phyloP scores from a whole-genome alignment of 2,888 invertebrate species.

The Ornithoptera priamus region DNA sequence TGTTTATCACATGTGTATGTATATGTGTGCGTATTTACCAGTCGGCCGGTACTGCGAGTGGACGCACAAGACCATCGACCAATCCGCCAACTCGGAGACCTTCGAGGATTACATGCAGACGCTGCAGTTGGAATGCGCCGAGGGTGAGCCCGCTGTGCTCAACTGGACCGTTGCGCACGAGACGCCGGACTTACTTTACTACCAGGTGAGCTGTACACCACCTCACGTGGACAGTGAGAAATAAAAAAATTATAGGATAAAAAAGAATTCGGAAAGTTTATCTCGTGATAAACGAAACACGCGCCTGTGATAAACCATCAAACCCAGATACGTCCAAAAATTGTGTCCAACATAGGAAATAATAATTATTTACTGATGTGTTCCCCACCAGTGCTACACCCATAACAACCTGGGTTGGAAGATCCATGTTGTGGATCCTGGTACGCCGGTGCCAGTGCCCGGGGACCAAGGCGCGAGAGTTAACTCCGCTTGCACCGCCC shows the following conservation, averaged over 20 bases:
- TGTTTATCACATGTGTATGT: too few relatives aligned
- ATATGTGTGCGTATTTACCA: conserved; percentile 42
- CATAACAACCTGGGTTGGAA: conserved; percentile 96
- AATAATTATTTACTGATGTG: too few relatives aligned
- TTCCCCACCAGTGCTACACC: conserved; percentile 88
- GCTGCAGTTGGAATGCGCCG: conserved; percentile 86
- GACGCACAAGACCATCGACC: conserved; percentile 89
- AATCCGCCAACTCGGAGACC: conserved; percentile 84
- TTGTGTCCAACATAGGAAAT: too few relatives aligned
- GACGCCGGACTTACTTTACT: conserved; percentile 91
- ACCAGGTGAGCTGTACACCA: conserved; percentile 84
- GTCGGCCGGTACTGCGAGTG: conserved; percentile 94
- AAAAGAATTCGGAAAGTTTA: too few relatives aligned
- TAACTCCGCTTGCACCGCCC: conserved; percentile 39
- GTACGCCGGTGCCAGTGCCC: conserved; percentile 63
- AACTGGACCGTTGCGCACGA: conserved; percentile 92
- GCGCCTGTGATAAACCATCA: too few relatives aligned
- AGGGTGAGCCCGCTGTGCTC: conserved; percentile 87
- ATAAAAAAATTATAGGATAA: too few relatives aligned
- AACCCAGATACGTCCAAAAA: too few relatives aligned
- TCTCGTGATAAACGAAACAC: too few relatives aligned
- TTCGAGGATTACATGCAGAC: conserved; percentile 90
- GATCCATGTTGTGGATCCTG: conserved; percentile 90
- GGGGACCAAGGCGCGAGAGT: conserved; percentile 48
- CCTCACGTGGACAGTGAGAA: too few relatives aligned